Conservation (phyloP, 2,113 vertebrate genomes). For the Mustela lutreola region DNA sequence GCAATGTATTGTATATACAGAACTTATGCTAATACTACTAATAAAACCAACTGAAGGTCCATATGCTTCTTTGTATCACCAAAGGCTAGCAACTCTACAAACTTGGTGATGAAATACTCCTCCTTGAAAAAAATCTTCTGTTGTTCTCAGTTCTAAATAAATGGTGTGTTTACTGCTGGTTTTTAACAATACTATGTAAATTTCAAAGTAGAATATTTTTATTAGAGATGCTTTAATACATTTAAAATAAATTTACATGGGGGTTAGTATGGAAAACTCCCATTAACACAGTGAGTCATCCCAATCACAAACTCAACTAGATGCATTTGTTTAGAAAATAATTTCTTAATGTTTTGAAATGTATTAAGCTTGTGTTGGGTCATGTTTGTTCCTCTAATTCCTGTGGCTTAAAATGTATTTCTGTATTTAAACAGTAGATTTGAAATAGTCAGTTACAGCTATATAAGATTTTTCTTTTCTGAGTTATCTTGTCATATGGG, state of each 20-base stretch:
- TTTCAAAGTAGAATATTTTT: conserved; percentile 1
- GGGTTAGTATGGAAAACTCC: neutral
- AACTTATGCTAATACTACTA: neutral
- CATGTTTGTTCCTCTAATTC: neutral
- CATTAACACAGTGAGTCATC: neutral
- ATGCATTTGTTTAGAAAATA: neutral
- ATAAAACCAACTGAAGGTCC: neutral
- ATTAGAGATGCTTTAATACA: neutral
- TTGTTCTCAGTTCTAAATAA: neutral
- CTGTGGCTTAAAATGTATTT: neutral
- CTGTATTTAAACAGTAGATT: neutral
- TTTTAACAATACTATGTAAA: neutral
- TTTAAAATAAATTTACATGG: neutral
- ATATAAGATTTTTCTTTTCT: neutral
- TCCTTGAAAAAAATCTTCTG: neutral
- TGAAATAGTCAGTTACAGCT: neutral
- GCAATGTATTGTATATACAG: neutral
- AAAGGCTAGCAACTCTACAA: neutral
- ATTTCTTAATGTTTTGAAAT: neutral
- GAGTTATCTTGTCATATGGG: neutral
- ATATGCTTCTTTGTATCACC: neutral
- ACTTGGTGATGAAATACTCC: neutral
- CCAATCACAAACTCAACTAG: neutral
- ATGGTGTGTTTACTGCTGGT: neutral
- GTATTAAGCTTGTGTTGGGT: neutral